Evolutionary conservation across 2,888 invertebrate genomes (phyloP).

Genomic region (Cryptocephalus moraei): DNA sequence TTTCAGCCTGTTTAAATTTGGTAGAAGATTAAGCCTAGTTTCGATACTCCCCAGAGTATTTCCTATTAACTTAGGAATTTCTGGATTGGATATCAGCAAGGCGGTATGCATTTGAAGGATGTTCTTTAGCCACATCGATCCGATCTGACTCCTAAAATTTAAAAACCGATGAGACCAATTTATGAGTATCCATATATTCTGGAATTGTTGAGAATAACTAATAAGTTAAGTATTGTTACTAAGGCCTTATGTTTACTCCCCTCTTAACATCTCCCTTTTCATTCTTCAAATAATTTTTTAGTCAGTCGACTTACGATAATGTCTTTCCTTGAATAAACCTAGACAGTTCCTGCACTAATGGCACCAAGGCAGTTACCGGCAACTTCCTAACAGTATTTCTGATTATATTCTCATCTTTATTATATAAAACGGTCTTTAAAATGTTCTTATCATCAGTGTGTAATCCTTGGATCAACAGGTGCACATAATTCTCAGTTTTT

Average conservation of each 20-base stretch:
- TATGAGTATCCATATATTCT: no score
- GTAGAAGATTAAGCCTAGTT: slow-evolving; percentile 42
- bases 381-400: slow-evolving; percentile 62
- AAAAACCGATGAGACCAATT: neutral
- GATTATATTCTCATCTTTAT: slow-evolving; percentile 56
- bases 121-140: slow-evolving; percentile 48
- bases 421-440: slow-evolving; percentile 60
- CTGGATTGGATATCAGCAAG: slow-evolving; percentile 51
- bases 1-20: slow-evolving; percentile 45
- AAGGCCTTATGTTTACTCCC: no score
- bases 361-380: slow-evolving; percentile 64
- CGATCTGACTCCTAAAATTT: slow-evolving; percentile 42
- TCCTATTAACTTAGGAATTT: slow-evolving; percentile 45
- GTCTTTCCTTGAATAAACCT: slow-evolving; percentile 58
- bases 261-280: no score
- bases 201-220: no score
- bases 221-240: no score
- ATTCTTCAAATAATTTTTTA: neutral
- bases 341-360: slow-evolving; percentile 63
- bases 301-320: slow-evolving; percentile 46
- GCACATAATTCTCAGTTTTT: slow-evolving; percentile 60
- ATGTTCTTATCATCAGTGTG: slow-evolving; percentile 74
- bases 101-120: slow-evolving; percentile 50
- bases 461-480: slow-evolving; percentile 72
- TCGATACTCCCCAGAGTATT: slow-evolving; percentile 49